phyloP scores from a whole-genome alignment of 2,113 vertebrate genomes.

The Leptocoma aspasia region DNA sequence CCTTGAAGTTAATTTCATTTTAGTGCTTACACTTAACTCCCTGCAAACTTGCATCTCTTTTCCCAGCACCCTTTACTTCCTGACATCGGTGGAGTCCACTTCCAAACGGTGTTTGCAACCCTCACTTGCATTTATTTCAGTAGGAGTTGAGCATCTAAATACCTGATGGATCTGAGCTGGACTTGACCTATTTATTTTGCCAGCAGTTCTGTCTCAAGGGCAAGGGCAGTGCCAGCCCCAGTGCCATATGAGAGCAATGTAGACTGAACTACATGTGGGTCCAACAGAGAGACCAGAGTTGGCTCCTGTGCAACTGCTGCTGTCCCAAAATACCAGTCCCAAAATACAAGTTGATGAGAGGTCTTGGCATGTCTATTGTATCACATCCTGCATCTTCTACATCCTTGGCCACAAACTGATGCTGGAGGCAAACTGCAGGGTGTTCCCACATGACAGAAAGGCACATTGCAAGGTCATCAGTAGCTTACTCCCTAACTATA shows the following conservation, averaged over 20 bases:
- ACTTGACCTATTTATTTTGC: background rate
- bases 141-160: background rate
- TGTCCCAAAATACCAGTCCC: background rate
- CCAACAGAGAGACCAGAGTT: rapidly evolving
- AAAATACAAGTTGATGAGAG: background rate
- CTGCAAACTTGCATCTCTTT: background rate
- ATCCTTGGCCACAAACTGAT: background rate
- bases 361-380: background rate
- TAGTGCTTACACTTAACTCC: background rate
- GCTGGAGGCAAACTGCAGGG: background rate
- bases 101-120: background rate
- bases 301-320: background rate
- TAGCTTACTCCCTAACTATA: background rate
- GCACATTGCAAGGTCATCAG: background rate
- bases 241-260: background rate
- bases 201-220: background rate
- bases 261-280: background rate
- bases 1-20: background rate
- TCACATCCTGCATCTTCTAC: background rate
- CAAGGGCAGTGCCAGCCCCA: background rate
- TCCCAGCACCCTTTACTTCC: background rate
- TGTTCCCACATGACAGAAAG: background rate
- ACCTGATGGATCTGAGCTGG: background rate
- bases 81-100: background rate
- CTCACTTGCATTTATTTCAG: background rate